Evolutionary conservation across 2,888 invertebrate species (phyloP), one percentile per base, ranked within the genome.

Genomic region (Himalopsyche kuldschensis): DNA sequence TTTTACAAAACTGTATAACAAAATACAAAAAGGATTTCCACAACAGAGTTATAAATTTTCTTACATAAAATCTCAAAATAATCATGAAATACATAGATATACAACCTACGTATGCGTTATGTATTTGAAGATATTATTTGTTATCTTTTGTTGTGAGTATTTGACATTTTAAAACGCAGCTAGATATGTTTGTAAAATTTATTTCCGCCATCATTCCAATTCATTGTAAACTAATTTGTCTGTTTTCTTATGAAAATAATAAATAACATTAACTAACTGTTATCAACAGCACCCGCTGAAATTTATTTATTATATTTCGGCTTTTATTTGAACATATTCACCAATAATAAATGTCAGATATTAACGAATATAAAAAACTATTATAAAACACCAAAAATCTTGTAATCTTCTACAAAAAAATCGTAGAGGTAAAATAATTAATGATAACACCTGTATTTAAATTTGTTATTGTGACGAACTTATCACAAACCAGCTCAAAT

Each of bases 331-430:
- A 69, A 69, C 69, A 69, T 69, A 69, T 69, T 69, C 69, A 69
- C 69, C 27, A 69, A 69, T 69, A 69, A 69, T 69, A 15, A 41
- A 41, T 69, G 69, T 69, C 69, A 69, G 69, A 69, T 69, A 76
- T 76, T 76, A 76, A 76, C 76, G 76, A 35, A 76, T 46, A 80
- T 75, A 75, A 75, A 35, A 80, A 75, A 75, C 75, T 80, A 47
- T 80, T 75, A 75, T 47, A 80, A 75, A 46, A 35, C 63, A 81
- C 41, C 77, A 81, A 48, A 31, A 78, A 78, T 82, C 78, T 78
- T 78, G 47, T 81, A 81, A 76, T 35, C 55, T 32, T 69, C 78
- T 35, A 78, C 69, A 48, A 82, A 55, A 78, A 78, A 81, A 75
- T 75, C 69, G 69, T 69, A 69, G 69, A 69, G 69, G 69, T 69